phyloP scores from a whole-genome alignment of 23 tunicate genomes.

The Aplidium turbinatum region DNA sequence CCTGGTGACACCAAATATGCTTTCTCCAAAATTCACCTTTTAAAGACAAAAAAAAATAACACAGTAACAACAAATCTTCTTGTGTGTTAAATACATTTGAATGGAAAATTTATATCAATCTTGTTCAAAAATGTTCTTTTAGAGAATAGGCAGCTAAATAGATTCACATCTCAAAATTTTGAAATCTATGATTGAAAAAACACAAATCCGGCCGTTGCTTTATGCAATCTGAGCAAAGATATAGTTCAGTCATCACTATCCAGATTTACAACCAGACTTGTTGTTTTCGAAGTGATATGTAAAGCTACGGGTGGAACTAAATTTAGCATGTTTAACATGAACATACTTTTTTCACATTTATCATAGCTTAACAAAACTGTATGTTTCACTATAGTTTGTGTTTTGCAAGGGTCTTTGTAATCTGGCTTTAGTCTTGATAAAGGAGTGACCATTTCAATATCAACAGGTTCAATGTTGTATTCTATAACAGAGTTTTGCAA shows the following conservation, averaged over 20 bases:
- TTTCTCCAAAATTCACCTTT: too few relatives aligned
- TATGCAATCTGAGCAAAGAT: too few relatives aligned
- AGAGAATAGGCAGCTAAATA: too few relatives aligned
- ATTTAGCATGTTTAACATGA: slow-evolving; percentile 1
- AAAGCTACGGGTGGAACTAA: not conserved
- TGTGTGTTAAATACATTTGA: too few relatives aligned
- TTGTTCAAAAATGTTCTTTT: too few relatives aligned
- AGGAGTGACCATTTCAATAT: slow-evolving; percentile 31
- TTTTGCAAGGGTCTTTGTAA: not conserved
- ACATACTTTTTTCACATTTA: not conserved
- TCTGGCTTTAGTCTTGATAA: not conserved
- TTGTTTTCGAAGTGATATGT: not conserved
- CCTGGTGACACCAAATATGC: too few relatives aligned
- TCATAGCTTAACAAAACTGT: not conserved
- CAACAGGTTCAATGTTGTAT: not conserved
- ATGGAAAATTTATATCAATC: too few relatives aligned
- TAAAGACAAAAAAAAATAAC: not conserved
- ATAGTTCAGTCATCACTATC: not conserved
- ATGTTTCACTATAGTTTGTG: not conserved
- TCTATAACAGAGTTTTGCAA: not conserved
- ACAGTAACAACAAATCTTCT: not conserved
- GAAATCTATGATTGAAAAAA: too few relatives aligned
- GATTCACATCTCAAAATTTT: too few relatives aligned
- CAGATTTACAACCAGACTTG: not conserved
- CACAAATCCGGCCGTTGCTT: too few relatives aligned